Conservation (phyloP, 2,797 vertebrate species). For the Dallia pectoralis region DNA sequence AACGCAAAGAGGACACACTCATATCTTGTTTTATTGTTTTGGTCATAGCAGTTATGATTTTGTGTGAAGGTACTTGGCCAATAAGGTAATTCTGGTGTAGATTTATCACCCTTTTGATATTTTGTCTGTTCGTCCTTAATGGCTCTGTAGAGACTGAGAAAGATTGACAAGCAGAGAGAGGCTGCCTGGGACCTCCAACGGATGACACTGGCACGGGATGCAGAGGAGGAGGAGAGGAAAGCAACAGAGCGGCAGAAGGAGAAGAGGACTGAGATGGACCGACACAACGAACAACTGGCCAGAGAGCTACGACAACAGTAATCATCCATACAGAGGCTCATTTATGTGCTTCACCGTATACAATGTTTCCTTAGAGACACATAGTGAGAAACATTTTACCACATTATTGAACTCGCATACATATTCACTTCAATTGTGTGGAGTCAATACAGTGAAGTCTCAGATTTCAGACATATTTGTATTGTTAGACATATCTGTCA, state of each 20-base stretch:
- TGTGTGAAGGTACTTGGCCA: too few relatives aligned
- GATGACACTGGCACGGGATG: conserved; percentile 52
- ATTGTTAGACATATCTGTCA: conserved; percentile 9
- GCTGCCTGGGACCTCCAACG: conserved; percentile 57
- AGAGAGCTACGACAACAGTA: conserved; percentile 70
- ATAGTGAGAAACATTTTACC: not conserved
- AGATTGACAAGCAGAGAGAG: conserved; percentile 54
- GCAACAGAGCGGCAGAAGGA: conserved; percentile 56
- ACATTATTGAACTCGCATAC: not conserved
- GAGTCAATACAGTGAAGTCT: not conserved
- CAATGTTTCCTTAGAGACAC: not conserved
- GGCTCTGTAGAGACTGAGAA: conserved; percentile 57
- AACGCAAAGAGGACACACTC: not conserved
- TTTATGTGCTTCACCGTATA: not conserved
- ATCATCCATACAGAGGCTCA: conserved; percentile 32
- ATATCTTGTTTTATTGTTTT: not conserved
- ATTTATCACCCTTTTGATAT: not conserved
- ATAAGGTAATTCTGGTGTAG: too few relatives aligned
- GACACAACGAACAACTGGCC: conserved; percentile 68
- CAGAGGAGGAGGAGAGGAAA: conserved; percentile 55
- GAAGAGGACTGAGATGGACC: conserved; percentile 58
- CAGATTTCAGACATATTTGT: not conserved
- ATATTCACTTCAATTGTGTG: not conserved
- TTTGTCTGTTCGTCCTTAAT: not conserved
- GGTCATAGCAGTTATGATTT: not conserved